A percentile compares a stretch with the other conserved stretches of the same genome.
These are phyloP conservation scores for Zhengitettix transpicula DNA, from an alignment of 2,888 invertebrate species.

Conservation along the genomic window DNA sequence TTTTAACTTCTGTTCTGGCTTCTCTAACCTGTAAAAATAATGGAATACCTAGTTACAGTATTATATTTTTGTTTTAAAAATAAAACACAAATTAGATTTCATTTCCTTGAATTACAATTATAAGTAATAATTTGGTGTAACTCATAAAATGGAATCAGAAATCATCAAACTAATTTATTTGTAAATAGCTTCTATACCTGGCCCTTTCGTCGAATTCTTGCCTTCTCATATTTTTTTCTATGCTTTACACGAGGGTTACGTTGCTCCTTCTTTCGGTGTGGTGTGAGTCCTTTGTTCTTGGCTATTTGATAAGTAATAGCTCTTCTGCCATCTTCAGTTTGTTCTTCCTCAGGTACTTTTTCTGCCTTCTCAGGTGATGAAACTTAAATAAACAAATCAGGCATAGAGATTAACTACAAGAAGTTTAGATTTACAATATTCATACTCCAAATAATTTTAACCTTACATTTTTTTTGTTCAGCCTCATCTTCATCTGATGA, in stretches of 20 bases:
- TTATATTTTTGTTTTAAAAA: too few species aligned
- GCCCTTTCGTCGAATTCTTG: conserved; percentile 81
- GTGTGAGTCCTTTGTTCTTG: conserved; percentile 89
- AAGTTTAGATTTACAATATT: too few species aligned
- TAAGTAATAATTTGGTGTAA: too few species aligned
- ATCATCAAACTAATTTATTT: too few species aligned
- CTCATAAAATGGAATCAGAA: too few species aligned
- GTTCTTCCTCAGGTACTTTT: too few species aligned
- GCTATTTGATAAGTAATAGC: conserved; percentile 85
- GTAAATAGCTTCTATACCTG: conserved; percentile 37
- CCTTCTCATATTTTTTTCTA: conserved; percentile 80
- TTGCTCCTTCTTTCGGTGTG: conserved; percentile 77
- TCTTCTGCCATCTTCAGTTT: conserved; percentile 24
- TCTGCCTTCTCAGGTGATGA: too few species aligned
- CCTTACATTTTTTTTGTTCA: too few species aligned
- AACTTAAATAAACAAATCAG: too few species aligned
- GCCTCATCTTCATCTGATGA: too few species aligned
- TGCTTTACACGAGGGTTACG: conserved; percentile 93
- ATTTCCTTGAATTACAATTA: neutral
- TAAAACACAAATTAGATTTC: neutral
- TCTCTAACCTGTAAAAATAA: conserved; percentile 44
- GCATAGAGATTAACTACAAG: too few species aligned
- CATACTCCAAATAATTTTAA: too few species aligned
- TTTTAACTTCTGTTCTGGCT: conserved; percentile 58
- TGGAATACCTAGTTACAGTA: neutral